Conservation (phyloP, 2,113 vertebrate genomes). For the Elephas maximus region DNA sequence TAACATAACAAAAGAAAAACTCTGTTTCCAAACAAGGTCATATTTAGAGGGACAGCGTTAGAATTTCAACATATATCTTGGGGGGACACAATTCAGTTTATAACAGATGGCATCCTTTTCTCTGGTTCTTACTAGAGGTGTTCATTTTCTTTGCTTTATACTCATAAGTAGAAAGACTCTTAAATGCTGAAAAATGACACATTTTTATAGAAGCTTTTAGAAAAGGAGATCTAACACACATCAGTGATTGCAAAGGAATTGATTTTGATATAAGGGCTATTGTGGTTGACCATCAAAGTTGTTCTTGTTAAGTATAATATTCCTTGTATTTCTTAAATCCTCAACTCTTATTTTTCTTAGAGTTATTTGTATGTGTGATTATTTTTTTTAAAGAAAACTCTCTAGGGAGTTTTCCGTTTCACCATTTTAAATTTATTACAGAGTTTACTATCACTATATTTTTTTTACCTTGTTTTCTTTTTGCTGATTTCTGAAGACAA, state of each 20-base stretch:
- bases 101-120: neutral
- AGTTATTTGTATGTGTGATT: neutral
- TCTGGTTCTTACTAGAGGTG: neutral
- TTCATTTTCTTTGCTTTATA: neutral
- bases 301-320: neutral
- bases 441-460: neutral
- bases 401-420: neutral
- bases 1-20: neutral
- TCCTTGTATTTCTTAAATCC: neutral
- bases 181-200: neutral
- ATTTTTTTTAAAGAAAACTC: neutral
- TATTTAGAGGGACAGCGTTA: neutral
- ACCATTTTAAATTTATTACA: neutral
- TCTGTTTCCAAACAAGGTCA: neutral
- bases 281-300: neutral
- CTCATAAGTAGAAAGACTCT: neutral
- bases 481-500: neutral
- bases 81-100: neutral
- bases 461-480: neutral
- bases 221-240: neutral
- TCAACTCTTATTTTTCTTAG: neutral
- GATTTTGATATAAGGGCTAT: neutral
- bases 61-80: neutral
- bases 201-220: neutral
- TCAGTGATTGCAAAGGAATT: neutral